Evolutionary conservation across 2,113 vertebrate genomes (phyloP).

Genomic region (Accipiter virgatus): DNA sequence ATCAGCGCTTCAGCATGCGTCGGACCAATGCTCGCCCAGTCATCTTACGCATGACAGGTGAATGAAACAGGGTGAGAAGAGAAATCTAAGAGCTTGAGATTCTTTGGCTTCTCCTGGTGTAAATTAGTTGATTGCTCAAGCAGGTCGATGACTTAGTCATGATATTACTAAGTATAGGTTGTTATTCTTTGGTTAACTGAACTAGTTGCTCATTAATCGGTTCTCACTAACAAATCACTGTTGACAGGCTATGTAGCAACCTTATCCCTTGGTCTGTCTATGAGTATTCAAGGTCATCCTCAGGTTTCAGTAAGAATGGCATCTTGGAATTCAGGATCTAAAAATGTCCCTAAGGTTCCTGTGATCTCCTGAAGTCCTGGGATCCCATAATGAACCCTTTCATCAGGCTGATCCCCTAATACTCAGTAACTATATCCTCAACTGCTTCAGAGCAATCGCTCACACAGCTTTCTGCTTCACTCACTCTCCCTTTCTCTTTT

Average conservation of each 20-base stretch:
- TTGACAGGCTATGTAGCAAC: not conserved
- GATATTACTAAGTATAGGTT: conserved; percentile 18
- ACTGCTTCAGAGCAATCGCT: not conserved
- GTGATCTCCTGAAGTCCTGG: not conserved
- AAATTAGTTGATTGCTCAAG: not conserved
- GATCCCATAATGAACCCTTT: not conserved
- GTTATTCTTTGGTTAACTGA: not conserved
- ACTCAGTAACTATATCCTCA: not conserved
- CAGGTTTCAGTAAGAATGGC: not conserved
- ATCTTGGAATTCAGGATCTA: not conserved
- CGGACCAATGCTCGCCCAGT: not conserved
- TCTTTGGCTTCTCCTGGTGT: not conserved
- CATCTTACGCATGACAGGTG: fast-evolving
- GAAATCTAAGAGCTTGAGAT: not conserved
- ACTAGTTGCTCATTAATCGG: not conserved
- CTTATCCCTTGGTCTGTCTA: not conserved
- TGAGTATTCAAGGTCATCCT: not conserved
- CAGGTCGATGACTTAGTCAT: not conserved
- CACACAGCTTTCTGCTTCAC: not conserved
- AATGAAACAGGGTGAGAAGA: not conserved
- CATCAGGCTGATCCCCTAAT: not conserved
- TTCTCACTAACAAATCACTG: not conserved
- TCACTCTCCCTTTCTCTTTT: not conserved
- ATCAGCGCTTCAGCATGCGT: not conserved
- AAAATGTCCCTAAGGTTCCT: not conserved